These are phyloP conservation scores for Apotomis capreana DNA, from an alignment of 2,888 invertebrate genomes.

Conservation along the genomic window DNA sequence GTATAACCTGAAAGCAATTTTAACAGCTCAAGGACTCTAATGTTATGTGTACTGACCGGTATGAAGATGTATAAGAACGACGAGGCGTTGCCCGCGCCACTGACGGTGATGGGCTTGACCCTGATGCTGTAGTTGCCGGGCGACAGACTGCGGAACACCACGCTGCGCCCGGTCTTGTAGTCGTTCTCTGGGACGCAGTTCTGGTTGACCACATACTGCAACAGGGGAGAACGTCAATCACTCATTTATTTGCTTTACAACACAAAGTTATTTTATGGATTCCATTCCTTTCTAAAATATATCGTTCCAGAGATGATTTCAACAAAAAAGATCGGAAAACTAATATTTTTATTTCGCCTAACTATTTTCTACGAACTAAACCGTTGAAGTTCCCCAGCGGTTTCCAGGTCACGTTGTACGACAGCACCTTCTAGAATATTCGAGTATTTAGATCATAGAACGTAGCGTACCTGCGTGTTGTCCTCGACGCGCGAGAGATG, in stretches of 20 bases:
- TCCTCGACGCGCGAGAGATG: constrained; percentile 88
- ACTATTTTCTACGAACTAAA: no score
- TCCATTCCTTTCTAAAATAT: no score
- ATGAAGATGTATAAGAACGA: constrained; percentile 84
- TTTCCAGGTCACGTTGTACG: no score
- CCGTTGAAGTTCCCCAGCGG: no score
- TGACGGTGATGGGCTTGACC: constrained; percentile 90
- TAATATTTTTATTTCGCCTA: no score
- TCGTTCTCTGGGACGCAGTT: constrained; percentile 88
- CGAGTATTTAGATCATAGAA: background rate
- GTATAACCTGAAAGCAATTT: no score
- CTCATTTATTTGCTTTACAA: no score
- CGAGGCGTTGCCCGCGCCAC: constrained; percentile 87
- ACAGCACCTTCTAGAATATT: background rate
- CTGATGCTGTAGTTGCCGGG: constrained; percentile 93
- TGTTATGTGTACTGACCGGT: constrained; percentile 72
- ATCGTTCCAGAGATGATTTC: no score
- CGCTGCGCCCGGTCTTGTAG: constrained; percentile 77
- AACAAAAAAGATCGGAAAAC: no score
- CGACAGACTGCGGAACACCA: constrained; percentile 82
- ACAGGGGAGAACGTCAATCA: constrained; percentile 48
- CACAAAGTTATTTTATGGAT: no score
- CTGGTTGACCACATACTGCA: constrained; percentile 79
- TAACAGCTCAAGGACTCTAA: no score
- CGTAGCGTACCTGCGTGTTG: constrained; percentile 56